Conservation (phyloP, 2,113 vertebrate species). For the Pantherophis guttatus region DNA sequence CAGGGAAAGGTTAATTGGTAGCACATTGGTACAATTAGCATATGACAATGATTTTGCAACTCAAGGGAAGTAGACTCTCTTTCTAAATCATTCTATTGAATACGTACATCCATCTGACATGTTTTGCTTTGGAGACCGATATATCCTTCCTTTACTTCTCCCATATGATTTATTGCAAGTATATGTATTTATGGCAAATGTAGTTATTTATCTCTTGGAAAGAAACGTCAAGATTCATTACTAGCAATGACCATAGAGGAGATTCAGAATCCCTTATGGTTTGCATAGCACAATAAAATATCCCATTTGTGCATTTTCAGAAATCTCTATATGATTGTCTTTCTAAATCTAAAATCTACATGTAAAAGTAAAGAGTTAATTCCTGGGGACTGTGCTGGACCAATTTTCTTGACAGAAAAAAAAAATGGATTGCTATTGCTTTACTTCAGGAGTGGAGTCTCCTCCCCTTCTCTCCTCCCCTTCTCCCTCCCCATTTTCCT, state of each 20-base stretch:
- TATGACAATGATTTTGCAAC: conserved; percentile 13
- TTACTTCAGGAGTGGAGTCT: background rate
- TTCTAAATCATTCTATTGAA: conserved; percentile 11
- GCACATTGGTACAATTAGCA: background rate
- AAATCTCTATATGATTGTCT: background rate
- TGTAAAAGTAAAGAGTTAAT: background rate
- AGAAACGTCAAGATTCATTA: background rate
- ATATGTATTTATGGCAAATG: background rate
- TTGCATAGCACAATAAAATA: background rate
- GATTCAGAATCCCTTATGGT: background rate
- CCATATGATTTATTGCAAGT: background rate
- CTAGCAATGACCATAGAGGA: background rate
- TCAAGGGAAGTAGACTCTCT: background rate
- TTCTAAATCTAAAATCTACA: background rate
- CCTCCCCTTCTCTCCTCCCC: background rate
- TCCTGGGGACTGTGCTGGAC: background rate
- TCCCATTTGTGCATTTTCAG: background rate
- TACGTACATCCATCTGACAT: background rate
- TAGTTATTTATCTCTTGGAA: background rate
- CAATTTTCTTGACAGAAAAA: background rate
- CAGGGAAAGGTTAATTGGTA: conserved; percentile 27
- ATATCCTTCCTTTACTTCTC: background rate
- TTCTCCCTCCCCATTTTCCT: background rate
- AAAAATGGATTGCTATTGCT: background rate
- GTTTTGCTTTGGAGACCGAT: background rate